Evolutionary conservation across 2,113 vertebrate species (phyloP), one percentile per base, ranked within the genome.

Genomic region (Poicephalus gulielmi): DNA sequence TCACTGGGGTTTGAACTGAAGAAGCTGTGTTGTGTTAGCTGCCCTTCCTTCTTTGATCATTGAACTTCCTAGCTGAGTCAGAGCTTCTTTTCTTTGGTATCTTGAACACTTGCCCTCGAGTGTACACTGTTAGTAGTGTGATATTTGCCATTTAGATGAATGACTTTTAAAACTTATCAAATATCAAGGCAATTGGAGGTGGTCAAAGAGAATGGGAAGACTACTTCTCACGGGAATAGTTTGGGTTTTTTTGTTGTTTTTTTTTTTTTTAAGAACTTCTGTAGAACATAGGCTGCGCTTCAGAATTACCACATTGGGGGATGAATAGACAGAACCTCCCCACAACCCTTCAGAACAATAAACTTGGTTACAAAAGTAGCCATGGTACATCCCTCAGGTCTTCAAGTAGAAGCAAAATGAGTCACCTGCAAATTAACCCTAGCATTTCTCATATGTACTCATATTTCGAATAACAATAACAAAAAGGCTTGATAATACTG

Each of bases 11-110:
- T 86, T 80, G 71, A 85, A 68, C 70, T 50, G 31, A 68, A 88
- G 83, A 70, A 88, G 67, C 57, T 93, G 46, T 92, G 76, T 90
- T 90, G 55, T 87, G 67, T 88, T 88, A 64, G 67, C 67, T 92
- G 76, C 14, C 64, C 35, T 47, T 83, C 69, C 71, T 78, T 86
- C 82, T 96, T 85, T 94, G 71, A 80, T 88, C 59, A 12, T 19
- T 41, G n/a, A 83, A 64, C 59, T 57, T 79, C 60, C 85, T 91
- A 82, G 10, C 75, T 92, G 75, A 94, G 52, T 94, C 75, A 80
- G 82, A 93, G 49, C 79, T 93, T 94, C 83, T 75, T 79, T 94
- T 88, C 70, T 71, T 85, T 79, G 67, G 27, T 76, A 13, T 77
- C 69, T 79, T 80, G 79, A 92, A 83, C n/a, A 35, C 71, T 88